Conservation (phyloP, 2,888 invertebrate species). For the Eilema caniola region DNA sequence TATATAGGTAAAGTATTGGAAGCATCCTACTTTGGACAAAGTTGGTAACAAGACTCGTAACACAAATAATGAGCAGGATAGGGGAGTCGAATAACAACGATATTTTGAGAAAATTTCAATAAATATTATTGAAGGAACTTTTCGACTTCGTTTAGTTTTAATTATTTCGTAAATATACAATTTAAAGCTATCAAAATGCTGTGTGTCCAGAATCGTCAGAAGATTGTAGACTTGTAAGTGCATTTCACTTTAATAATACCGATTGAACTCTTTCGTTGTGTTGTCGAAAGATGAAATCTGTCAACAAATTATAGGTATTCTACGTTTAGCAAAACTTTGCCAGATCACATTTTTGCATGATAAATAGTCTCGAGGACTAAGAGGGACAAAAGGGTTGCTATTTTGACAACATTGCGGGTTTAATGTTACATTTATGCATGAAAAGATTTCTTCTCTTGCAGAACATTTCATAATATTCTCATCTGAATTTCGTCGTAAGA, state of each 20-base stretch:
- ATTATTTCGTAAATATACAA: neutral
- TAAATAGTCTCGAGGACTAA: constrained; percentile 27
- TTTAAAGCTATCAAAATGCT: neutral
- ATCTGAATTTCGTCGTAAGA: neutral
- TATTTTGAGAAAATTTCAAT: neutral
- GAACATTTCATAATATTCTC: constrained; percentile 17
- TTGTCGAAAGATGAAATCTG: constrained; percentile 29
- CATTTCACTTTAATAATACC: constrained; percentile 3
- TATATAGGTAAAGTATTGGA: constrained; percentile 24
- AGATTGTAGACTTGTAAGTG: neutral
- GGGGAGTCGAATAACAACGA: constrained; percentile 5
- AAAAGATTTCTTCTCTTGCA: constrained; percentile 21
- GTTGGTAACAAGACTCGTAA: constrained; percentile 9
- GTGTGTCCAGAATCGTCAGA: neutral
- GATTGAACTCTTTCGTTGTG: constrained; percentile 22
- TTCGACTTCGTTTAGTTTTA: neutral
- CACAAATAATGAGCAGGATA: constrained; percentile 2
- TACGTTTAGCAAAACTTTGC: constrained; percentile 32
- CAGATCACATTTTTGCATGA: constrained; percentile 31
- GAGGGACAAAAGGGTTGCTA: constrained; percentile 25
- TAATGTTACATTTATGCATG: constrained; percentile 30
- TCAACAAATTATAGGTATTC: constrained; percentile 34
- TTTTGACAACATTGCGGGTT: constrained; percentile 32
- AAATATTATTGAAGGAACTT: constrained; percentile 5
- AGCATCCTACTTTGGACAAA: constrained; percentile 18